A percentile compares a stretch with the other conserved stretches of the same genome.
Evolutionary conservation across 64 coral and sea anemone genomes (phyloP).

Genomic region (Montipora capricornis): DNA sequence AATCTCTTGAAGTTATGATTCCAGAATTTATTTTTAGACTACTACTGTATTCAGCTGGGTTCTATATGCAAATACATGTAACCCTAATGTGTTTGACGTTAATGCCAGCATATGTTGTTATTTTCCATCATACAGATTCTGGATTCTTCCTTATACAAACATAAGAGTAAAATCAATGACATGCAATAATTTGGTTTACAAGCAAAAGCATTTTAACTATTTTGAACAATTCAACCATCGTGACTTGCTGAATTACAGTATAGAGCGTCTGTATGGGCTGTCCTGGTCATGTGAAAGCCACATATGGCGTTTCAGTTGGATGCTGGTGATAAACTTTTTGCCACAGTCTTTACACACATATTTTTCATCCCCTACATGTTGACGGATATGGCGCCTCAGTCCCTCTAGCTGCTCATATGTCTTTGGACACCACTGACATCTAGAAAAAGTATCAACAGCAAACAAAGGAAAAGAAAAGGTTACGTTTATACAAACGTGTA

Average conservation of each 20-base stretch:
- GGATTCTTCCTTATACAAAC: no score
- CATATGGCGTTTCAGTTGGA: conserved; percentile 92
- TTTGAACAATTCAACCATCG: no score
- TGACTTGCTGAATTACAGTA: conserved; percentile 41
- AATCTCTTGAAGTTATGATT: no score
- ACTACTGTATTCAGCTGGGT: no score
- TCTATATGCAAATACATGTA: no score
- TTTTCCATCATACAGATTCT: no score
- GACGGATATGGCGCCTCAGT: conserved; percentile 88
- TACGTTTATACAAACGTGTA: no score
- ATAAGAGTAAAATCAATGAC: no score
- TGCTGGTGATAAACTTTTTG: conserved; percentile 96
- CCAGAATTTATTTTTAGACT: no score
- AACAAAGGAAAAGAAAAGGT: neutral
- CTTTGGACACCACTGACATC: conserved; percentile 97
- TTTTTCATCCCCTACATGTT: conserved; percentile 94
- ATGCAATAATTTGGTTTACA: neutral
- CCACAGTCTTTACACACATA: conserved; percentile 92
- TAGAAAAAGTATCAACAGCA: neutral
- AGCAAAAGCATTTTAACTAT: no score
- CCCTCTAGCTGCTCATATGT: conserved; percentile 95
- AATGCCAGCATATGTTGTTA: no score
- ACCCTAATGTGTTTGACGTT: no score
- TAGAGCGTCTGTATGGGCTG: conserved; percentile 92
- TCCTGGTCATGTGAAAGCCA: conserved; percentile 92